Conservation (phyloP, 2,888 invertebrate species). For the Apodemia duryi region DNA sequence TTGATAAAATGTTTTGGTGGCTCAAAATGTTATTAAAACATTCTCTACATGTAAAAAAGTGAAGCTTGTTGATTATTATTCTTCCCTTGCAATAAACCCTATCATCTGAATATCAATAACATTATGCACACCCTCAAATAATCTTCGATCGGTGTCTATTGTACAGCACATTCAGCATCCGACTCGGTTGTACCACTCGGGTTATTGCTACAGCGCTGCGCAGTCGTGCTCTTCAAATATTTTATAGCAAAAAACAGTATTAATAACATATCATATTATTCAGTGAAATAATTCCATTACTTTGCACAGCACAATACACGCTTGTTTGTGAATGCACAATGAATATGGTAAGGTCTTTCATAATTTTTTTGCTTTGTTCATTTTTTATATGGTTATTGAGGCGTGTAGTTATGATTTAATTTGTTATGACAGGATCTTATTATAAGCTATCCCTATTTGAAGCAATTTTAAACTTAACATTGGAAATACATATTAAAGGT, state of each 20-base stretch:
- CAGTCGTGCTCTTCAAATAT: constrained; percentile 56
- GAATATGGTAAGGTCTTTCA: constrained; percentile 72
- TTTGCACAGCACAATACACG: constrained; percentile 52
- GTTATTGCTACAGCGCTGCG: constrained; percentile 51
- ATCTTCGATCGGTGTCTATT: constrained; percentile 58
- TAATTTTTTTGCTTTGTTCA: constrained; percentile 48
- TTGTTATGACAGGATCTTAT: constrained; percentile 72
- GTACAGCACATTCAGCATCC: constrained; percentile 52
- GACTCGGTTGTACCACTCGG: constrained; percentile 60
- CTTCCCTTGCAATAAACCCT: constrained; percentile 53
- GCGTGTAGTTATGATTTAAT: constrained; percentile 75
- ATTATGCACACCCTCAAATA: constrained; percentile 47
- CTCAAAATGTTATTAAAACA: not conserved
- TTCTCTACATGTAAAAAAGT: not conserved
- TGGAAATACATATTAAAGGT: constrained; percentile 19
- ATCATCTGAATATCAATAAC: constrained; percentile 48
- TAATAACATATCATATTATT: constrained; percentile 50
- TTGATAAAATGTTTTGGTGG: not conserved
- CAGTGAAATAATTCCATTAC: constrained; percentile 51
- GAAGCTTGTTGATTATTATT: constrained; percentile 54
- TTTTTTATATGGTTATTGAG: constrained; percentile 61
- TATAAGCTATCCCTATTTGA: constrained; percentile 44
- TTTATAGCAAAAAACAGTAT: constrained; percentile 44
- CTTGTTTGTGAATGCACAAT: constrained; percentile 61
- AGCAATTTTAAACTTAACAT: constrained; percentile 30